Evolutionary conservation across 2,797 vertebrate species (phyloP).

Genomic region (Tenualosa ilisha): DNA sequence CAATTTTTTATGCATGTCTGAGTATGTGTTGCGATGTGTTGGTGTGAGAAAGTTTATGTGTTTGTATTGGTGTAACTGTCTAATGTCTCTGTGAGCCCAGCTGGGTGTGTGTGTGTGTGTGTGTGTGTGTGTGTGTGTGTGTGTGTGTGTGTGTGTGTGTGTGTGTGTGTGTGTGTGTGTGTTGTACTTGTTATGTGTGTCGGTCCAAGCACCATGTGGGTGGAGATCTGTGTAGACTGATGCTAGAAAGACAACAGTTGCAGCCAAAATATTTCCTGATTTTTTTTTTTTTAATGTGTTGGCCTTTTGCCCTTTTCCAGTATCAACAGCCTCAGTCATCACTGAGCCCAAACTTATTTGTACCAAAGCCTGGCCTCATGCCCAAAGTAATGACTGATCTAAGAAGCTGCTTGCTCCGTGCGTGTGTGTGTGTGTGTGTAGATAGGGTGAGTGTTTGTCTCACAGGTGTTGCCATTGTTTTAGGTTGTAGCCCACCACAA

Average conservation of each 20-base stretch:
- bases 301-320: conserved; percentile 9
- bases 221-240: neutral
- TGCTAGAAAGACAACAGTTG: conserved; percentile 20
- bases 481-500: neutral
- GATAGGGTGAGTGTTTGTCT: neutral
- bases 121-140: neutral
- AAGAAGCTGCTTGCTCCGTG: neutral
- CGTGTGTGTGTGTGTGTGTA: neutral
- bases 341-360: neutral
- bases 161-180: neutral
- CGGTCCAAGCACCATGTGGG: neutral
- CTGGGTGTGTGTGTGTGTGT: neutral
- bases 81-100: neutral
- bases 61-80: conserved; percentile 1
- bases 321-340: conserved; percentile 13
- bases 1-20: conserved; percentile 11
- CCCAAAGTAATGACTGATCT: neutral
- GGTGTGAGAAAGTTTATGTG: neutral
- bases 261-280: conserved; percentile 21
- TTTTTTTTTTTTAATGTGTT: neutral
- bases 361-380: neutral
- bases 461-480: neutral
- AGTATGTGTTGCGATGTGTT: neutral
- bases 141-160: conserved; percentile 12
- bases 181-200: neutral